Percentiles rank a stretch among this genome's conserved stretches.
phyloP scores from a whole-genome alignment of 1,140 invertebrate species.

The Caenorhabditis remanei region DNA sequence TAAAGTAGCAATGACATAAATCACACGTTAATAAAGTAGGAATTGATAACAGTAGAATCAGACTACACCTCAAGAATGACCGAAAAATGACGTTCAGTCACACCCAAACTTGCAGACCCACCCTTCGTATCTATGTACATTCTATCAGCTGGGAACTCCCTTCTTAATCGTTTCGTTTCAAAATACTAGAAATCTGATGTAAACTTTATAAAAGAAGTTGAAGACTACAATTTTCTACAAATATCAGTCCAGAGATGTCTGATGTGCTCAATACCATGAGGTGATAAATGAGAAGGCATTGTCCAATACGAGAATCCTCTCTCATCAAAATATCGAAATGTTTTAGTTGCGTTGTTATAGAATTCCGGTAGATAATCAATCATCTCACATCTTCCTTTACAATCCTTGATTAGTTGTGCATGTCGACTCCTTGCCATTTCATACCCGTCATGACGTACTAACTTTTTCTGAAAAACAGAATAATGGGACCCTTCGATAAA shows the following conservation, averaged over 20 bases:
- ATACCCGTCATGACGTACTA: background rate
- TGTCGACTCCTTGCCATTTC: slow-evolving; percentile 16
- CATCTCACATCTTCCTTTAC: slow-evolving; percentile 1
- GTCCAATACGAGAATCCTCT: background rate
- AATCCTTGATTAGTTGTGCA: background rate
- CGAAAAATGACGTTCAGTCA: too few species aligned
- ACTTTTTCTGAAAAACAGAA: background rate
- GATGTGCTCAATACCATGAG: slow-evolving; percentile 4
- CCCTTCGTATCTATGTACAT: too few species aligned
- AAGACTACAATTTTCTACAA: slow-evolving; percentile 8
- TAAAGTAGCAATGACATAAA: too few species aligned
- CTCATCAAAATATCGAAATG: slow-evolving; percentile 12
- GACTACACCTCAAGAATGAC: too few species aligned
- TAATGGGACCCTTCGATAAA: background rate
- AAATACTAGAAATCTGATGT: too few species aligned
- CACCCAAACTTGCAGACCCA: too few species aligned
- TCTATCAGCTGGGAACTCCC: too few species aligned
- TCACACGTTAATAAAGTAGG: too few species aligned
- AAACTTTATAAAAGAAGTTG: too few species aligned
- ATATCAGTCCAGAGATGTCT: background rate
- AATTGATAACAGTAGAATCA: too few species aligned
- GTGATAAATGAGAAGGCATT: background rate
- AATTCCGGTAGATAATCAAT: slow-evolving; percentile 11
- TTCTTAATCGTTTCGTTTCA: too few species aligned
- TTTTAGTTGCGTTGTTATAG: background rate